A percentile compares a stretch with the other conserved stretches of the same genome.
These are phyloP conservation scores for Nasonia vitripennis DNA, from an alignment of 1,140 invertebrate species.

Conservation along the genomic window DNA sequence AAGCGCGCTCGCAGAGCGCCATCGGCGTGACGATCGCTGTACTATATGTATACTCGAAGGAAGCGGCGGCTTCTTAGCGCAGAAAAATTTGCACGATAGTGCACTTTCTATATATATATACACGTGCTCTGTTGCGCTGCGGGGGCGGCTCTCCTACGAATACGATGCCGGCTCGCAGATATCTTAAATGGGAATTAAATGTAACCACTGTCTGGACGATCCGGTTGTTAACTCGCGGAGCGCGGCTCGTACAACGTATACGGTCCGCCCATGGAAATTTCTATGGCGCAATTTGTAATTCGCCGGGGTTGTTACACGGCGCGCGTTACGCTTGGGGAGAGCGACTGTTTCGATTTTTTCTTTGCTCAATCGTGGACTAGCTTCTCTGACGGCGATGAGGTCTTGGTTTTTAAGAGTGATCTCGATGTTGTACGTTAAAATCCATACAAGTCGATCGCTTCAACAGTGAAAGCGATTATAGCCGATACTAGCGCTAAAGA, in stretches of 20 bases:
- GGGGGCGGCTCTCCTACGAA: neutral
- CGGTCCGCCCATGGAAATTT: neutral
- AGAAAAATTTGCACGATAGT: slow-evolving; percentile 2
- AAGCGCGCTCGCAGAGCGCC: neutral
- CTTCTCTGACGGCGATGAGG: no score
- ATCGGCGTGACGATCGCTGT: slow-evolving; percentile 57
- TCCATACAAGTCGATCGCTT: no score
- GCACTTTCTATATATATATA: neutral
- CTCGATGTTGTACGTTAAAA: no score
- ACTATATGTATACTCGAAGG: neutral
- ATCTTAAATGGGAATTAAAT: slow-evolving; percentile 43
- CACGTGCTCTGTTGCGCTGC: neutral
- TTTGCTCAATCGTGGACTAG: no score
- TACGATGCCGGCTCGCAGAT: slow-evolving; percentile 14
- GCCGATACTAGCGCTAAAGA: neutral
- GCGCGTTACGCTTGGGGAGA: neutral
- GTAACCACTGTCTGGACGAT: slow-evolving; percentile 28
- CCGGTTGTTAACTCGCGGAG: slow-evolving; percentile 28
- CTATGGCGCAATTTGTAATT: slow-evolving; percentile 7
- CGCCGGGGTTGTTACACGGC: neutral
- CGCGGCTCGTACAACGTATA: neutral
- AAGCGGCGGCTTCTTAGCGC: neutral
- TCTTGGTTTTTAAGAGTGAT: no score
- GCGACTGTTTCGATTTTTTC: neutral
- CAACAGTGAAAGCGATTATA: no score